Evolutionary conservation across 2,113 vertebrate genomes (phyloP).

Genomic region (Pithys albifrons): DNA sequence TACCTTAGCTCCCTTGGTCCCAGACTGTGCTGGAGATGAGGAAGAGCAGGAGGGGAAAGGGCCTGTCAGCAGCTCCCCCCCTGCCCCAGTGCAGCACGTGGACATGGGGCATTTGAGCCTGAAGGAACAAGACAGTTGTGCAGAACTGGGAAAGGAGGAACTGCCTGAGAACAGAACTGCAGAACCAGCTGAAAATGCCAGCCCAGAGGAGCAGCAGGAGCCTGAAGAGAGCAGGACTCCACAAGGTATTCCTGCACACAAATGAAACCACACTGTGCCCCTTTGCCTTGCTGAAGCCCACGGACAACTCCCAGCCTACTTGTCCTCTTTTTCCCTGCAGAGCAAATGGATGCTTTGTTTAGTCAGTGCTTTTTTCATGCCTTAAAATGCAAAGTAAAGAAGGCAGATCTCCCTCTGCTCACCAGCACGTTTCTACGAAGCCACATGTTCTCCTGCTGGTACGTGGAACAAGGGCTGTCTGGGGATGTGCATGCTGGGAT

Average conservation of each 20-base stretch:
- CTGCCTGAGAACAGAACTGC: background rate
- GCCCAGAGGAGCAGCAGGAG: conserved; percentile 4
- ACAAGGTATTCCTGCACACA: conserved; percentile 77
- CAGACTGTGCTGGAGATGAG: conserved; percentile 23
- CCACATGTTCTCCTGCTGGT: conserved; percentile 97
- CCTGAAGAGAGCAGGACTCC: conserved; percentile 74
- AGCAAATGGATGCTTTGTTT: conserved; percentile 90
- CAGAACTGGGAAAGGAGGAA: background rate
- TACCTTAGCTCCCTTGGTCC: conserved; percentile 70
- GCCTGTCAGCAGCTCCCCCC: background rate
- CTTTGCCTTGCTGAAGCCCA: background rate
- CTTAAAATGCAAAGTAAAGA: conserved; percentile 91
- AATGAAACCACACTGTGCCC: background rate
- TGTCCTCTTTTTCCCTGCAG: conserved; percentile 71
- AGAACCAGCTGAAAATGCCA: conserved; percentile 21
- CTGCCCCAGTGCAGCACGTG: background rate
- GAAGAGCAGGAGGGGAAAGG: background rate
- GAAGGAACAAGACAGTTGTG: background rate
- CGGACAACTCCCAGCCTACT: rapidly evolving
- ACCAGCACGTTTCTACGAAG: conserved; percentile 91
- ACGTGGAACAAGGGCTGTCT: conserved; percentile 33
- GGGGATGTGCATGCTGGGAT: background rate
- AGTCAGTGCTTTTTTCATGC: conserved; percentile 91
- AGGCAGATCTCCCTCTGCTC: conserved; percentile 92
- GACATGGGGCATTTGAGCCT: conserved; percentile 39